Evolutionary conservation across 2,113 vertebrate species (phyloP).

Genomic region (Ahaetulla prasina): DNA sequence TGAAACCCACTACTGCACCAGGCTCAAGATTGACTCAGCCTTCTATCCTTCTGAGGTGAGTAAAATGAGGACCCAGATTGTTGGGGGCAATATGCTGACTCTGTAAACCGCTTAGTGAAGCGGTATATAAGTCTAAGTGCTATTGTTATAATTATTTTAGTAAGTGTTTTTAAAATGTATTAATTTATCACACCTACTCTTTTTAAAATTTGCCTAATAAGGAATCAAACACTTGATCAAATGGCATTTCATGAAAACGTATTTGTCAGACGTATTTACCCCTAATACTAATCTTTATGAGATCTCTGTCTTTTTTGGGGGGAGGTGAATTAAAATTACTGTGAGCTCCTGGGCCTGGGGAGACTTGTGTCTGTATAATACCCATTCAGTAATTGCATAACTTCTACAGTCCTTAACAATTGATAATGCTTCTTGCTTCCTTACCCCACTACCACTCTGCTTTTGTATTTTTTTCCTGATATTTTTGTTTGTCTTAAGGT

Average conservation of each 20-base stretch:
- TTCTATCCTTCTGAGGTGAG: too few species aligned
- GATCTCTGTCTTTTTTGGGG: constrained; percentile 1
- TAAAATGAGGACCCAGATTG: too few species aligned
- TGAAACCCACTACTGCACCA: too few species aligned
- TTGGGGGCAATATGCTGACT: too few species aligned
- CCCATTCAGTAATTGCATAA: constrained; percentile 29
- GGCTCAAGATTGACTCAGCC: too few species aligned
- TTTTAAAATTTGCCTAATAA: not conserved
- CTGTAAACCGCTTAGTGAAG: too few species aligned
- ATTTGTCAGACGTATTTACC: not conserved
- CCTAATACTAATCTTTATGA: constrained; percentile 25
- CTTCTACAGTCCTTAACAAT: constrained; percentile 9
- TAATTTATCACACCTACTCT: not conserved
- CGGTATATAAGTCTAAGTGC: too few species aligned
- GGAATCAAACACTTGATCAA: not conserved
- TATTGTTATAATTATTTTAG: not conserved
- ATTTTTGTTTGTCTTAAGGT: not conserved
- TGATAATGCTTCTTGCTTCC: not conserved
- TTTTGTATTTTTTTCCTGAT: not conserved
- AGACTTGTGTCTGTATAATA: constrained; percentile 38
- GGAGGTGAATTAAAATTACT: constrained; percentile 4
- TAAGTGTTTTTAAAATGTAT: not conserved
- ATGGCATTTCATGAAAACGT: not conserved
- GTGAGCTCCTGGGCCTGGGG: not conserved
- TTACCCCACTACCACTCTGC: not conserved